These are phyloP conservation scores for Drosophila pegasa DNA, from an alignment of 2,888 invertebrate genomes.

Conservation along the genomic window DNA sequence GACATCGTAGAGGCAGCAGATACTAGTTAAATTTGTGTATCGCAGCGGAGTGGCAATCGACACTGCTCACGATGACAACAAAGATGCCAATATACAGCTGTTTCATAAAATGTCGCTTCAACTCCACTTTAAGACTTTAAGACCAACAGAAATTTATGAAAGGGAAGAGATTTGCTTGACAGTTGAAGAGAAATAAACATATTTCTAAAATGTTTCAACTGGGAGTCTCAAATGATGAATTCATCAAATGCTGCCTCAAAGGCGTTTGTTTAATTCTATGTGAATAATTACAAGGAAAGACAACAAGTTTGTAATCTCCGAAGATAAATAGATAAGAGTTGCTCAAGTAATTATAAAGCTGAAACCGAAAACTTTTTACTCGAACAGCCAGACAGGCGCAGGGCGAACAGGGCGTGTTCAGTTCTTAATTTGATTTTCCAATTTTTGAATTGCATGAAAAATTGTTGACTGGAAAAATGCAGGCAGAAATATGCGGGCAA, in stretches of 20 bases:
- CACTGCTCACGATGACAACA: not conserved
- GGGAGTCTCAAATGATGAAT: conserved; percentile 5
- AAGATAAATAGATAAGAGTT: conserved; percentile 15
- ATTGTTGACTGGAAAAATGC: conserved; percentile 51
- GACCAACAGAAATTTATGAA: not conserved
- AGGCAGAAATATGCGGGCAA: conserved; percentile 32
- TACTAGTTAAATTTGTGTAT: not conserved
- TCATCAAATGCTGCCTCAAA: not conserved
- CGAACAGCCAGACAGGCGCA: not conserved
- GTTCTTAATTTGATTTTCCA: conserved; percentile 38
- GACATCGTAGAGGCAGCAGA: not conserved
- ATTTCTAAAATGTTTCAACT: not conserved
- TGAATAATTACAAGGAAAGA: conserved; percentile 10
- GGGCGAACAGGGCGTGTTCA: not conserved
- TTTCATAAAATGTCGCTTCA: not conserved
- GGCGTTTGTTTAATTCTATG: conserved; percentile 6
- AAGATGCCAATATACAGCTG: not conserved
- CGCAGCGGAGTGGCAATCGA: conserved; percentile 2
- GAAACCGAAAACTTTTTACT: conserved; percentile 18
- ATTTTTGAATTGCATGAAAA: conserved; percentile 45
- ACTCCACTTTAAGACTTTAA: not conserved
- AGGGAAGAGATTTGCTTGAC: not conserved
- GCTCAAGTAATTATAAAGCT: conserved; percentile 34
- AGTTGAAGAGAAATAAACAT: not conserved
- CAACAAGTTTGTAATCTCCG: conserved; percentile 16